Base-by-base conservation (phyloP, 2,797 vertebrate genomes). In the Phrynocephalus vlangalii region DNA sequence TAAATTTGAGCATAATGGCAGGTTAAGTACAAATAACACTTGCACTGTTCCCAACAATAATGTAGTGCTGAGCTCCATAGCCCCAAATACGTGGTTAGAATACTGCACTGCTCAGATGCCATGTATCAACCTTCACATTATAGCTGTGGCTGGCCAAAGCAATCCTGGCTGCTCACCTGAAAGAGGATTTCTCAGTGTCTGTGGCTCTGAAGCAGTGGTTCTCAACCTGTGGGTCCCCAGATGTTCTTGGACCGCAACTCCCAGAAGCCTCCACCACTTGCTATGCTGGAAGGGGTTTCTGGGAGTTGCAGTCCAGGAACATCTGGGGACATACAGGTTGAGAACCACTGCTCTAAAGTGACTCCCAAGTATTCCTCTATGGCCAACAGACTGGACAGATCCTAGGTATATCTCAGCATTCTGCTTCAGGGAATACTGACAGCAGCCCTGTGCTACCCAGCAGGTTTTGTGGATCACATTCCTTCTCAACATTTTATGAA, bases 401-500 rank as follows among this genome's bases (percentile, higher is more conserved):
- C 24, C 38, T 48, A 60, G 24, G 48, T 71, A 79, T 86, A 71
- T 28, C 24, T 70, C 22, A 78, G 44, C 10, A 18, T 70, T 70
- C 77, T 2, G 30, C 33, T 68, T 80, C 56, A 50, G 6, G 44
- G 28, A 85, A 68, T 30, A 78, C 72, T n/a, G 56, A 33, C 24
- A 80, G 28, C 16, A 48, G 3, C 56, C 66, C 15, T 38, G 8
- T 60, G 1, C 68, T 6, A 1, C 50, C 75, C 1, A 92, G 73
- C 71, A 89, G 16, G 11, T 28, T 79, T 70, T 33, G 56, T 33
- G 15, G 7, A 75, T 73, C 70, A 73, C n/a, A 52, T 33, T 67
- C 24, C 1, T 63, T 82, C 82, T 24, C 1, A 91, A 38, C 50
- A 24, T 67, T 82, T 70, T 76, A 7, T 44, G 44, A 92, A 88